Evolutionary conservation across 2,888 invertebrate species (phyloP), one percentile per base, ranked within the genome.

Genomic region (Elmis aenea): DNA sequence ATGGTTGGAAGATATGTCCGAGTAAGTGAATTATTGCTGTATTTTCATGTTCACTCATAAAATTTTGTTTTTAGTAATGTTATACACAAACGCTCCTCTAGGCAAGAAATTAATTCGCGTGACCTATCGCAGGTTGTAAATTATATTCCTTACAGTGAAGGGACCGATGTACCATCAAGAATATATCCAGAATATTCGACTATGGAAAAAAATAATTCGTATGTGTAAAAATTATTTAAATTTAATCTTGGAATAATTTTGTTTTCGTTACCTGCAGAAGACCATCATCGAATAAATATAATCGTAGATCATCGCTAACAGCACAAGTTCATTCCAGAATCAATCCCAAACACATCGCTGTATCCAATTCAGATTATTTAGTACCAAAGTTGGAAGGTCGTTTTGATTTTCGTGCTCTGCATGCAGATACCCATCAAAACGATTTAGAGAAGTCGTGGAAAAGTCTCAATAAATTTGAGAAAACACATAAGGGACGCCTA

Each of bases 1-100:
- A 50, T 68, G 68, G 68, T 48, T 68, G 22, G 61, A 63, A 46
- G 67, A 68, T 30, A 61, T 67, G 45, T 60, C 65, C 3, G 57
- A 61, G 68, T 67, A 51, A 54, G 58, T 53, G 24, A n/a, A n/a
- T 22, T 5, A n/a, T 13, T 33, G 42, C 18, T 18, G 5, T 18
- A 8, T 18, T 6, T 31, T 12, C 23, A 4, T n/a, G n/a, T n/a
- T n/a, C n/a, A n/a, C n/a, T n/a, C n/a, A n/a, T n/a, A n/a, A n/a
- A n/a, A n/a, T 20, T 16, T 16, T 4, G 9, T 12, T 26, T 31
- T 14, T 25, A 42, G 33, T 8, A 33, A 34, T 29, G 26, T 34
- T 12, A 12, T 11, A 5, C 6, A 32, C n/a, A n/a, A n/a, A n/a
- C n/a, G n/a, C n/a, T n/a, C n/a, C n/a, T n/a, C n/a, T n/a, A n/a